Percentiles rank a stretch among this genome's conserved stretches.
phyloP scores from a whole-genome alignment of 2,113 vertebrate species.

The Parus major region DNA sequence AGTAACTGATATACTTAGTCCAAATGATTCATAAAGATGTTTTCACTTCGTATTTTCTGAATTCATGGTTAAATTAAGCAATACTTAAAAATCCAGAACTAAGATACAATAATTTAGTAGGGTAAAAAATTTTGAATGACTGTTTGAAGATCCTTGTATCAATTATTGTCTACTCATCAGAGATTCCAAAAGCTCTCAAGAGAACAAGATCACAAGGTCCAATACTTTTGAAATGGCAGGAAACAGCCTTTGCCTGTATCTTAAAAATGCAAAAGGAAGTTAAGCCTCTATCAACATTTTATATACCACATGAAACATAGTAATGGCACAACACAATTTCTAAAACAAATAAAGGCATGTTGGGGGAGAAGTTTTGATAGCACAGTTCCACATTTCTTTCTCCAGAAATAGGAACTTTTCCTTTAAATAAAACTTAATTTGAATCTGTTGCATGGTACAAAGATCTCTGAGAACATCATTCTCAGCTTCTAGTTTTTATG shows the following conservation, averaged over 20 bases:
- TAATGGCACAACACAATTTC: neutral
- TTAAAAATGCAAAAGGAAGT: neutral
- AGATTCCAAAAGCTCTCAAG: neutral
- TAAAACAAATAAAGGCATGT: neutral
- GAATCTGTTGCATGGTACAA: neutral
- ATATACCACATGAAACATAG: neutral
- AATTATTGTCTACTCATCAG: neutral
- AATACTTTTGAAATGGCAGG: neutral
- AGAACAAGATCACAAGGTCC: neutral
- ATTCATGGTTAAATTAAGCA: neutral
- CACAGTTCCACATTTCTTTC: neutral
- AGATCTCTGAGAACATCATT: neutral
- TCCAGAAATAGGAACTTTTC: neutral
- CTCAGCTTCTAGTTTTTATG: neutral
- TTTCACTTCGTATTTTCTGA: neutral
- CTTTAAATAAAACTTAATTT: neutral
- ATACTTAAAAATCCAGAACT: neutral
- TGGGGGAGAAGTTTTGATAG: neutral
- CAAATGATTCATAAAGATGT: neutral
- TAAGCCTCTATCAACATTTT: neutral
- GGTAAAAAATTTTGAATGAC: neutral
- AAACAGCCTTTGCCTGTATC: neutral
- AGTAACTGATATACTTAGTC: neutral
- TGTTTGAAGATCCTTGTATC: neutral
- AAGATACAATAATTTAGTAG: neutral